Evolutionary conservation across 2,113 vertebrate species (phyloP).

Genomic region (Misgurnus anguillicaudatus): DNA sequence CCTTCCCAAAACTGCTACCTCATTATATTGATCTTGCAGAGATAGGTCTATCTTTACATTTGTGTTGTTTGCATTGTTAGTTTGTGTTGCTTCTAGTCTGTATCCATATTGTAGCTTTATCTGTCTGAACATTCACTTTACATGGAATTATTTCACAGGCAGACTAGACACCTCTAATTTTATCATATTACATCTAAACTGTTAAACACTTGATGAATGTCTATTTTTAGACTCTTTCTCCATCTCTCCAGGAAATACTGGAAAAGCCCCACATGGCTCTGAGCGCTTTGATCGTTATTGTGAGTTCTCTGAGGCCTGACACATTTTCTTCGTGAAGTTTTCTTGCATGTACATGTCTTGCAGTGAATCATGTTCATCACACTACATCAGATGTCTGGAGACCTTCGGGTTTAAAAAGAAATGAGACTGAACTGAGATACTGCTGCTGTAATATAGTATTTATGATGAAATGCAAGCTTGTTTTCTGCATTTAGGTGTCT

Average conservation of each 20-base stretch:
- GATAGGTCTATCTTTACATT: not conserved
- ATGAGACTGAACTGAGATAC: not conserved
- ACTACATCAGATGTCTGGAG: conserved; percentile 8
- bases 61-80: too few species aligned
- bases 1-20: not conserved
- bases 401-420: conserved; percentile 19
- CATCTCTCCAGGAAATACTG: conserved; percentile 34
- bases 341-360: conserved; percentile 17
- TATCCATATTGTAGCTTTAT: too few species aligned
- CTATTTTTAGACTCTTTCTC: conserved; percentile 1
- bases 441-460: not conserved
- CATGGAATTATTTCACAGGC: not conserved
- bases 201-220: not conserved
- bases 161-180: not conserved
- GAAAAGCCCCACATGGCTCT: conserved; percentile 16
- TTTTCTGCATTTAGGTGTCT: not conserved
- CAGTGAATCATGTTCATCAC: conserved; percentile 26
- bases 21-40: not conserved
- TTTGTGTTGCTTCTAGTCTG: too few species aligned
- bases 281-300: conserved; percentile 20
- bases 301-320: conserved; percentile 21
- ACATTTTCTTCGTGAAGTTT: conserved; percentile 28
- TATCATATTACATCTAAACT: not conserved
- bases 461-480: not conserved
- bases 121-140: not conserved